Evolutionary conservation across 2,888 invertebrate species (phyloP).

Genomic region (Buathra laborator): DNA sequence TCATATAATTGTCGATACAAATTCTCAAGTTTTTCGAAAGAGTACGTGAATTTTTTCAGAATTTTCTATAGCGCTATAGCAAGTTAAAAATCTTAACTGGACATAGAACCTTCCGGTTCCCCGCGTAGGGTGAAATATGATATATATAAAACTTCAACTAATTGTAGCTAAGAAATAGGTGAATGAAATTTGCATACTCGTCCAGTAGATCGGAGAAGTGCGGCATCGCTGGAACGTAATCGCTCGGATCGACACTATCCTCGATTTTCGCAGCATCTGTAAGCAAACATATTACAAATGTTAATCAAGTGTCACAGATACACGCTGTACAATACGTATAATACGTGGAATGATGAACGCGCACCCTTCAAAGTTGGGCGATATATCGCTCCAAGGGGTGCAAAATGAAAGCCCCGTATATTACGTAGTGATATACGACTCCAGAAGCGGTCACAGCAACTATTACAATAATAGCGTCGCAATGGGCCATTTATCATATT

Average conservation of each 20-base stretch:
- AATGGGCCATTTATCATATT: constrained; percentile 67
- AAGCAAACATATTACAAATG: constrained; percentile 27
- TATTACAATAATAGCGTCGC: constrained; percentile 66
- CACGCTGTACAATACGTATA: background rate
- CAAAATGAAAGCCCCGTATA: constrained; percentile 52
- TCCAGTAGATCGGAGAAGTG: constrained; percentile 74
- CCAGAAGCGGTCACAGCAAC: constrained; percentile 56
- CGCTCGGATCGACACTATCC: constrained; percentile 66
- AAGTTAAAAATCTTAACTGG: too few species aligned
- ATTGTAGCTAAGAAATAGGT: too few species aligned
- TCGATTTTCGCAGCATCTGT: constrained; percentile 70
- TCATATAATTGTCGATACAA: too few species aligned
- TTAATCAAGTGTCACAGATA: constrained; percentile 22
- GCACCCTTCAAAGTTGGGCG: constrained; percentile 47
- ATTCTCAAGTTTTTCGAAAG: too few species aligned
- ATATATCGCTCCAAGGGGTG: constrained; percentile 48
- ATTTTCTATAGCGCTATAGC: too few species aligned
- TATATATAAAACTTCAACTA: too few species aligned
- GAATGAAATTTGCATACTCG: constrained; percentile 68
- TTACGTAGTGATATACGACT: constrained; percentile 62
- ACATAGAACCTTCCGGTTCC: too few species aligned
- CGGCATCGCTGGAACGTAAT: constrained; percentile 69
- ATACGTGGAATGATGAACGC: constrained; percentile 21
- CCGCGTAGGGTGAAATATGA: too few species aligned
- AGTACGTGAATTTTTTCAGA: too few species aligned